phyloP scores from a whole-genome alignment of 2,113 vertebrate species.

The Indicator indicator region DNA sequence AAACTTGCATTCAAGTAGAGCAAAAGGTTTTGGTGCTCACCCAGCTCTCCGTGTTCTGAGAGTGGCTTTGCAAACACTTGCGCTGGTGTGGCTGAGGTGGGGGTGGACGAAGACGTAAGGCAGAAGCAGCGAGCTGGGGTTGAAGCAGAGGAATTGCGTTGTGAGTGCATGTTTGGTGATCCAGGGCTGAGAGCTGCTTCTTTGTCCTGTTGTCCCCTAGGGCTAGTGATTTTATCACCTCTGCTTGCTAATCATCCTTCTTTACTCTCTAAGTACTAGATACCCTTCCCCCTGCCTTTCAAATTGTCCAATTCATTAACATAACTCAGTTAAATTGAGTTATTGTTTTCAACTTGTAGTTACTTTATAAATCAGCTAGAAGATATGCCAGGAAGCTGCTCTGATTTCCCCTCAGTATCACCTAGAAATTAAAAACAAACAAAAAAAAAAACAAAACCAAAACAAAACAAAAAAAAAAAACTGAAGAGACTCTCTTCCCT shows the following conservation, averaged over 20 bases:
- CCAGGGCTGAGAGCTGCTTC: background rate
- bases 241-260: background rate
- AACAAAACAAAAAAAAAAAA: background rate
- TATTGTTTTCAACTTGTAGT: background rate
- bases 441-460: background rate
- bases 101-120: background rate
- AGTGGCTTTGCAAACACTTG: fast-evolving
- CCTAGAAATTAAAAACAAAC: background rate
- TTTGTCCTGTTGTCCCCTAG: background rate
- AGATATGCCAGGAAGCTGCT: background rate
- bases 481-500: background rate
- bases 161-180: background rate
- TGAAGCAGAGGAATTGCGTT: background rate
- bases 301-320: background rate
- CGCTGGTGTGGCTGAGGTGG: background rate
- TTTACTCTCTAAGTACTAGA: background rate
- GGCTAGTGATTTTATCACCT: background rate
- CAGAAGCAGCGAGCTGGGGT: background rate
- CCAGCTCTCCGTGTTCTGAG: background rate
- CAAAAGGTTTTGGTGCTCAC: background rate
- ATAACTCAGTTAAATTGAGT: background rate
- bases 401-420: background rate
- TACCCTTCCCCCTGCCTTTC: background rate
- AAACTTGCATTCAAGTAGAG: background rate
- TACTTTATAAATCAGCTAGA: background rate